A percentile compares a stretch with the other conserved stretches of the same genome.
phyloP scores from a whole-genome alignment of 2,888 invertebrate genomes.

The Mimumesa dahlbomi region DNA sequence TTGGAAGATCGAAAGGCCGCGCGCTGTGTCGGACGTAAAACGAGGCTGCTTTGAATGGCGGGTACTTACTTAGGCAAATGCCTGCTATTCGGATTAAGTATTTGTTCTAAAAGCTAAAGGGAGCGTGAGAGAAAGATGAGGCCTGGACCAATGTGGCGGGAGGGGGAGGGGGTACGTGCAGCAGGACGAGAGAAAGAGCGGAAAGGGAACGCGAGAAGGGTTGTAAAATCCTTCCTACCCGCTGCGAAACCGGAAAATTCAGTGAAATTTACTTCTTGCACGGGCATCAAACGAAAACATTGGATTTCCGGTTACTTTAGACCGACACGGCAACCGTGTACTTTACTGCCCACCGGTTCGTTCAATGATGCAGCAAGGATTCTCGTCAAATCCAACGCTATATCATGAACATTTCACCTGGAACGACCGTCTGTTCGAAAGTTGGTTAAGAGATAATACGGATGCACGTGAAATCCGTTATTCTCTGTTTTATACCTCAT shows the following conservation, averaged over 20 bases:
- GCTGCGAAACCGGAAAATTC: slow-evolving; percentile 68
- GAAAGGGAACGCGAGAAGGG: slow-evolving; percentile 54
- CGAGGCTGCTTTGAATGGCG: slow-evolving; percentile 74
- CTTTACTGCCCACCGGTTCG: slow-evolving; percentile 49
- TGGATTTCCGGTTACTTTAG: slow-evolving; percentile 61
- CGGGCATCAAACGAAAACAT: slow-evolving; percentile 59
- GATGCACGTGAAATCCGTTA: not conserved
- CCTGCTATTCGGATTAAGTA: slow-evolving; percentile 78
- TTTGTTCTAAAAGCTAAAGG: slow-evolving; percentile 78
- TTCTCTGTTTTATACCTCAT: not conserved
- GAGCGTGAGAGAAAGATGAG: slow-evolving; percentile 59
- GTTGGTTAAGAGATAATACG: not conserved
- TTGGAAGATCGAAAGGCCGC: slow-evolving; percentile 43
- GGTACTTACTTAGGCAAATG: slow-evolving; percentile 79
- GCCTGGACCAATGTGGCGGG: slow-evolving; percentile 26
- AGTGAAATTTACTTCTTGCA: slow-evolving; percentile 69
- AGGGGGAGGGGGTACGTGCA: slow-evolving; percentile 13
- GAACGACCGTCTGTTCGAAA: not conserved
- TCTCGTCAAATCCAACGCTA: slow-evolving; percentile 18
- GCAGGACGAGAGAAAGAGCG: slow-evolving; percentile 9
- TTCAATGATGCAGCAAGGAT: slow-evolving; percentile 39
- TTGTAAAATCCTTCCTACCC: slow-evolving; percentile 70
- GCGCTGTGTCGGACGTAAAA: slow-evolving; percentile 68
- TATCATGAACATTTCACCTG: not conserved
- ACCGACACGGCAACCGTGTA: slow-evolving; percentile 49